Percentiles rank a stretch among this genome's conserved stretches.
phyloP scores from a whole-genome alignment of 23 tunicate species.

The Phallusia fumigata region DNA sequence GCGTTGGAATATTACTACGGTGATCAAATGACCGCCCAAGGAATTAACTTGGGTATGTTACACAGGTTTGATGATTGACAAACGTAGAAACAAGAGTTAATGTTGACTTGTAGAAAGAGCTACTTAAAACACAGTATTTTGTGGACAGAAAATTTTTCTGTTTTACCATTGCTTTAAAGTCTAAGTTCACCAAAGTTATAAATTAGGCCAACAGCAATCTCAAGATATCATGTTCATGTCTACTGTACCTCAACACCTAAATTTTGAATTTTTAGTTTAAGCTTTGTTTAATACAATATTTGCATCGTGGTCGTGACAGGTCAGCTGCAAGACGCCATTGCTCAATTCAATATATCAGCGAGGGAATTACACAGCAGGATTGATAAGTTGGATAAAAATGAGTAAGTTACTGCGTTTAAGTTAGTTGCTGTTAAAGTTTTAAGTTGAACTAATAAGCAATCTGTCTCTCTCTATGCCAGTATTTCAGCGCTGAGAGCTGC shows the following conservation, averaged over 20 bases:
- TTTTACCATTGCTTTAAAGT: no score
- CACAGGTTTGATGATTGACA: neutral
- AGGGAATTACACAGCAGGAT: constrained; percentile 25
- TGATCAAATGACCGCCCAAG: constrained; percentile 27
- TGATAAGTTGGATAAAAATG: neutral
- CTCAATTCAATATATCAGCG: constrained; percentile 17
- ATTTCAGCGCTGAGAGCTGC: constrained; percentile 27
- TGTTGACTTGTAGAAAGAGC: no score
- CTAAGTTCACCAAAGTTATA: no score
- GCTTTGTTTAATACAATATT: neutral
- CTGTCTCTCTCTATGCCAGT: no score
- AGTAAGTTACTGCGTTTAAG: constrained; percentile 12
- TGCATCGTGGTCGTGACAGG: neutral
- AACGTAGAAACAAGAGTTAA: no score
- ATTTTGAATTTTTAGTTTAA: neutral
- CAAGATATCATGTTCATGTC: no score
- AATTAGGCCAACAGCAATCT: no score
- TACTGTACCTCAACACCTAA: no score
- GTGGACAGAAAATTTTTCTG: no score
- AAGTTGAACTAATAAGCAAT: no score
- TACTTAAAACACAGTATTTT: no score
- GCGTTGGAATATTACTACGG: constrained; percentile 17
- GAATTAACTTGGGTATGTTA: constrained; percentile 49
- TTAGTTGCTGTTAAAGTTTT: no score
- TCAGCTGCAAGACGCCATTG: constrained; percentile 29